Percentiles rank a stretch among this genome's conserved stretches.
Conservation (phyloP, 2,888 invertebrate genomes). For the Cosmorhoe ocellata region DNA sequence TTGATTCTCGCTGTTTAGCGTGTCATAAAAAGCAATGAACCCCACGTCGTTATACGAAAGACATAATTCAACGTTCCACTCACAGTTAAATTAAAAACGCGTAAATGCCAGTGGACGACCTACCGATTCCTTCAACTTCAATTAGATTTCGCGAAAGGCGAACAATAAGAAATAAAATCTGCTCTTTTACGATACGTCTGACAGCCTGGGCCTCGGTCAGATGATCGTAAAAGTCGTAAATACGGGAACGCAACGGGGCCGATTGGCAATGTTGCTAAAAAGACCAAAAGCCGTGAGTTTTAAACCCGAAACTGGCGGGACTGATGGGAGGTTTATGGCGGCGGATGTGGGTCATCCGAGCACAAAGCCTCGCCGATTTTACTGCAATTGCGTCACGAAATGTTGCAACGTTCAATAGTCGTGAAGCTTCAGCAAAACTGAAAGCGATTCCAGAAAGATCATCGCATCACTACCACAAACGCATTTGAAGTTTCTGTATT, state of each 20-base stretch:
- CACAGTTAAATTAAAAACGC: constrained; percentile 76
- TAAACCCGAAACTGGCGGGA: constrained; percentile 58
- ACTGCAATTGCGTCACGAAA: constrained; percentile 32
- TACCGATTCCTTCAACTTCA: constrained; percentile 59
- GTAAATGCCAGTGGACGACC: constrained; percentile 61
- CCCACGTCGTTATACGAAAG: constrained; percentile 56
- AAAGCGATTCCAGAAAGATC: too few species aligned
- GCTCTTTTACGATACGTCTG: constrained; percentile 75
- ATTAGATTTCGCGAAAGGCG: constrained; percentile 80
- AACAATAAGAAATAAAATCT: constrained; percentile 81
- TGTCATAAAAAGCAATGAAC: constrained; percentile 72
- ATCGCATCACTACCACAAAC: too few species aligned
- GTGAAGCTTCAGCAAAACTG: too few species aligned
- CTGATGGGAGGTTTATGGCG: constrained; percentile 69
- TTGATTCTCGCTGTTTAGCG: constrained; percentile 47
- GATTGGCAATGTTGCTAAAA: constrained; percentile 56
- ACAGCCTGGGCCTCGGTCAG: constrained; percentile 54
- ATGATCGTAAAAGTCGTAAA: constrained; percentile 61
- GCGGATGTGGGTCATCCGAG: constrained; percentile 69
- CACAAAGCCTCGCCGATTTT: constrained; percentile 40
- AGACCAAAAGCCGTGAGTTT: constrained; percentile 59
- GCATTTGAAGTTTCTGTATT: too few species aligned
- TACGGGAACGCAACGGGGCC: constrained; percentile 71
- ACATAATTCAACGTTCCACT: constrained; percentile 65
- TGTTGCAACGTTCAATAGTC: constrained; percentile 6